Evolutionary conservation across 2,888 invertebrate species (phyloP).

Genomic region (Oscheius onirici): DNA sequence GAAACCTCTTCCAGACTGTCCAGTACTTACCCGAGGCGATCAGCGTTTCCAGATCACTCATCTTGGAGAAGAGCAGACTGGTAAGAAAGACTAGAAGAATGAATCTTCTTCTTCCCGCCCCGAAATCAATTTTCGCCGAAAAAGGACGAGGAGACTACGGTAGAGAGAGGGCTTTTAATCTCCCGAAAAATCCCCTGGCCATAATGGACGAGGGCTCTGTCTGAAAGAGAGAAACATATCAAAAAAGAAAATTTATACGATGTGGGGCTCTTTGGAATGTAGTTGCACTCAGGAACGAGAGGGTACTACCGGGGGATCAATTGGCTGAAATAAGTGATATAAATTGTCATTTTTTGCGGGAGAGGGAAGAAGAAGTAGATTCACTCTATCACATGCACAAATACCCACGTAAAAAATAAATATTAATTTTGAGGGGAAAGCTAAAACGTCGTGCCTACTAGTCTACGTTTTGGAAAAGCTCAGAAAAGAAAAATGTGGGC

Average conservation of each 20-base stretch:
- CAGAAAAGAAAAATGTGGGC: not conserved
- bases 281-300: not conserved
- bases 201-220: not conserved
- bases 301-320: slow-evolving; percentile 6
- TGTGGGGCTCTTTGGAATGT: not conserved
- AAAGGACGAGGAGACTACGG: slow-evolving; percentile 8
- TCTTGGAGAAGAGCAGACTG: not conserved
- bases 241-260: not conserved
- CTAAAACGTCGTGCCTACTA: not conserved
- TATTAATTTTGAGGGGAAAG: not conserved
- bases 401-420: not conserved
- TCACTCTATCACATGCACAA: not conserved
- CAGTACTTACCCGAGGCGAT: slow-evolving; percentile 25
- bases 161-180: slow-evolving; percentile 23
- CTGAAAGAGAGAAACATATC: not conserved
- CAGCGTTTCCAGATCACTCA: slow-evolving; percentile 29
- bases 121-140: slow-evolving; percentile 6
- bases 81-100: not conserved
- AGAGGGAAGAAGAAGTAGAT: too few species aligned
- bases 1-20: not conserved
- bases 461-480: slow-evolving; percentile 1
- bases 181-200: not conserved
- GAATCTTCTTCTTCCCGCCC: slow-evolving; percentile 9
- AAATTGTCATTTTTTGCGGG: not conserved
- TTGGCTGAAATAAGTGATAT: not conserved